Evolutionary conservation across 1,140 invertebrate species (phyloP), one percentile per base, ranked within the genome.

Genomic region (Acyrthosiphon pisum): DNA sequence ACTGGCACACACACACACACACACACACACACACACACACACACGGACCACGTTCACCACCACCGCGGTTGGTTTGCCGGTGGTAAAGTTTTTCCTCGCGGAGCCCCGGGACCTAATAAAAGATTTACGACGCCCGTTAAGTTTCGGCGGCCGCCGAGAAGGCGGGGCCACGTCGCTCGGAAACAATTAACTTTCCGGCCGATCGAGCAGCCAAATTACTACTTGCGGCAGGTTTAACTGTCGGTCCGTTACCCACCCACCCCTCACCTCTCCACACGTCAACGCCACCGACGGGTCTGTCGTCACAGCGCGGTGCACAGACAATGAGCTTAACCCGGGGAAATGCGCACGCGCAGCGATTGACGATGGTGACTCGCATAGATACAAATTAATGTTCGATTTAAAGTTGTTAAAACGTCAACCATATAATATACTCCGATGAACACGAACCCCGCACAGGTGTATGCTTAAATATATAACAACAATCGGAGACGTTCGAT

Each of bases 181-280:
- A 91, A 91, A 91, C 90, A 91, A 91, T 91, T 91, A 91, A 91
- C 90, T 91, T 91, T 91, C 90, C 90, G 44, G 44, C 90, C 44
- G 90, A 91, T 76, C 68, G 90, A 91, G 90, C 90, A 91, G 68
- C 90, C 90, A 91, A 91, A 91, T 91, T 91, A 81, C 90, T 91
- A 91, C 60, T 91, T 91, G 90, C 90, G 90, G 90, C 60, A 83
- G 41, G 44, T 91, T 91, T 91, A 91, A 91, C 48, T 83, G 90
- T 81, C 26, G 68, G 44, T 35, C 68, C 48, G 48, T n/a, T 53
- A 8, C 44, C n/a, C 46, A 35, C 20, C n/a, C 4, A 0, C 87
- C n/a, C 46, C n/a, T n/a, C 26, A 1, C n/a, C 84, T 6, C 1
- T 6, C 35, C 1, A 35, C 26, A 48, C 46, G 46, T 86, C 84